These are phyloP conservation scores for Drosophila truncata DNA, from an alignment of 1,140 invertebrate genomes.

Conservation along the genomic window DNA sequence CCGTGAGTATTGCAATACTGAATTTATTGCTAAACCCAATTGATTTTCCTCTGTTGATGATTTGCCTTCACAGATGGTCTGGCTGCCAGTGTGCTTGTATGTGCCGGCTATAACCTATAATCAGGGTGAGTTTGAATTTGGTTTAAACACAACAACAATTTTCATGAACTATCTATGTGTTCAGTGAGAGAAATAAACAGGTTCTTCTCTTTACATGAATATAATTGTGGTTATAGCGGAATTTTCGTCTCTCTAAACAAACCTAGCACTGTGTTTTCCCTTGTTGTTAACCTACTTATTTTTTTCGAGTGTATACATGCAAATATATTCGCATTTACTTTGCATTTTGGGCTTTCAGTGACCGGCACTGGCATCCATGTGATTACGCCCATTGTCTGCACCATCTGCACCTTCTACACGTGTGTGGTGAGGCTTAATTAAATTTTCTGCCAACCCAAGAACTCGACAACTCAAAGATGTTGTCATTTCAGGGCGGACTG, in stretches of 20 bases:
- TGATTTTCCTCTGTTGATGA: background rate
- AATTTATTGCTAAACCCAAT: background rate
- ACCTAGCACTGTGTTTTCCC: too few relatives aligned
- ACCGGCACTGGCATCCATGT: constrained; percentile 93
- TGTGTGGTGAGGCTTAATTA: constrained; percentile 90
- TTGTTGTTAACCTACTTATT: too few relatives aligned
- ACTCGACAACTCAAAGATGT: background rate
- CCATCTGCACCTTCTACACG: constrained; percentile 96
- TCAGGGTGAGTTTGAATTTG: constrained; percentile 87
- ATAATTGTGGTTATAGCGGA: too few relatives aligned
- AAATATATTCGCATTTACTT: background rate
- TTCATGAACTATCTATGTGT: background rate
- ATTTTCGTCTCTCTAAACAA: too few relatives aligned
- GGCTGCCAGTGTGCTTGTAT: constrained; percentile 91
- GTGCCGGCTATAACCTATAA: constrained; percentile 93
- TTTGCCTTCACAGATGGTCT: constrained; percentile 85
- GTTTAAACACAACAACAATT: background rate
- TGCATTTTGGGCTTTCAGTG: constrained; percentile 87
- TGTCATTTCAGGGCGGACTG: constrained; percentile 91
- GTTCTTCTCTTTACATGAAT: background rate
- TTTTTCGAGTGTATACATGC: background rate
- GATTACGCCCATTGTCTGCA: constrained; percentile 92
- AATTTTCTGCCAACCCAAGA: constrained; percentile 6
- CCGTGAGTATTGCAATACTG: constrained; percentile 86
- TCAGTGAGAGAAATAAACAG: background rate